These are phyloP conservation scores for Rhagium mordax DNA, from an alignment of 2,888 invertebrate genomes.

Conservation along the genomic window DNA sequence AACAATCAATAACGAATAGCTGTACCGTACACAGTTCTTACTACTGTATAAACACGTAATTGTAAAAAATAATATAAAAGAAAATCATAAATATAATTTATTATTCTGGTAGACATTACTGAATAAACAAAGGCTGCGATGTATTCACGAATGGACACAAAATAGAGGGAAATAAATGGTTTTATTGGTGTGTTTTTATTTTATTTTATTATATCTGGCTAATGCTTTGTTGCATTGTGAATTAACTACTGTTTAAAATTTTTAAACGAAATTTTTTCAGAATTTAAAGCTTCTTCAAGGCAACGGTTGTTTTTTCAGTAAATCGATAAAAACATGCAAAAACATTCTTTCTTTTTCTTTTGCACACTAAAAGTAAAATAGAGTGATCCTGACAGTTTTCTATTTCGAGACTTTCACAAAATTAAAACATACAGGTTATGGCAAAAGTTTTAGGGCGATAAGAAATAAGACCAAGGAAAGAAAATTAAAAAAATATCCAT, in stretches of 20 bases:
- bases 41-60: conserved; percentile 16
- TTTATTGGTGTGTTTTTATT: not conserved
- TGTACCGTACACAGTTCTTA: not conserved
- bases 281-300: too few species aligned
- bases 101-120: conserved; percentile 34
- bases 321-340: too few species aligned
- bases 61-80: conserved; percentile 38
- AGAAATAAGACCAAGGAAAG: too few species aligned
- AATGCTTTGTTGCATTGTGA: not conserved
- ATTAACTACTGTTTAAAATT: not conserved
- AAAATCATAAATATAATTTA: conserved; percentile 43
- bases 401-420: too few species aligned
- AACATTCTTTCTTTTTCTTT: too few species aligned
- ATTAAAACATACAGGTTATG: too few species aligned
- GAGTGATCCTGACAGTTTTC: too few species aligned
- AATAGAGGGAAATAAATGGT: not conserved
- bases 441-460: too few species aligned
- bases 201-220: not conserved
- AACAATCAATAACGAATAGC: conserved; percentile 23
- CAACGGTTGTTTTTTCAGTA: too few species aligned
- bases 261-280: too few species aligned
- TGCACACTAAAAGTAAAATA: too few species aligned
- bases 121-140: conserved; percentile 34
- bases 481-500: not conserved
- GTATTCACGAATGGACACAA: not conserved